phyloP scores from a whole-genome alignment of 2,797 vertebrate genomes.

The Fundulus diaphanus region DNA sequence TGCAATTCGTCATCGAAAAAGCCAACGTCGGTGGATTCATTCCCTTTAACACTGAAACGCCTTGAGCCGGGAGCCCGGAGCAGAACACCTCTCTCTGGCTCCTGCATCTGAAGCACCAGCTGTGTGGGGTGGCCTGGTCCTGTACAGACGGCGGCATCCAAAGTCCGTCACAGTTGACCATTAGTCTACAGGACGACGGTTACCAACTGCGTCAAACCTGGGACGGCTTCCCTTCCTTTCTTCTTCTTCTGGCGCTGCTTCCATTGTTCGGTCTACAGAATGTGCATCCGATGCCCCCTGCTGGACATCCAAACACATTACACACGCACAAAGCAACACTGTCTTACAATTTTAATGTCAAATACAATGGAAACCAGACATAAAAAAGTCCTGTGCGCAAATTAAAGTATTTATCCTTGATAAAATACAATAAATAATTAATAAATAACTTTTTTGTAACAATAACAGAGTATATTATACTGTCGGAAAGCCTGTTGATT shows the following conservation, averaged over 20 bases:
- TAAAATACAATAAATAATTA: no score
- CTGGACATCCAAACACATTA: slow-evolving; percentile 5
- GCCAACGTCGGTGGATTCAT: slow-evolving; percentile 21
- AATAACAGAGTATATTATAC: background rate
- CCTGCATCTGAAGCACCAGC: slow-evolving; percentile 19
- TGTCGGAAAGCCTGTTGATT: background rate
- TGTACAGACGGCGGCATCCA: slow-evolving; percentile 48
- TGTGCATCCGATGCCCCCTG: slow-evolving; percentile 5
- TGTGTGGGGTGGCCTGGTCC: slow-evolving; percentile 14
- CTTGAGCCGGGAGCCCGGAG: background rate
- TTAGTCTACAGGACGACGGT: slow-evolving; percentile 22
- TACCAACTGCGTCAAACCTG: slow-evolving; percentile 58
- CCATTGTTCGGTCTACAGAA: background rate
- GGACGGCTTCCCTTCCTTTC: background rate
- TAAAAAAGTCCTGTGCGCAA: background rate
- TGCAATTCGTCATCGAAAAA: slow-evolving; percentile 26
- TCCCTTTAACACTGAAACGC: slow-evolving; percentile 1
- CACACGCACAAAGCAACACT: background rate
- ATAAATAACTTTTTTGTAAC: no score
- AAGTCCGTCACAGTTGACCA: slow-evolving; percentile 70
- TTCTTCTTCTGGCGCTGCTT: background rate
- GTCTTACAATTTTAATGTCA: no score
- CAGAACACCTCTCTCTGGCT: background rate
- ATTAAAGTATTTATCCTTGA: background rate
- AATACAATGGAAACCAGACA: background rate